Base-by-base conservation (phyloP, 2,113 vertebrate species). In the Connochaetes taurinus region DNA sequence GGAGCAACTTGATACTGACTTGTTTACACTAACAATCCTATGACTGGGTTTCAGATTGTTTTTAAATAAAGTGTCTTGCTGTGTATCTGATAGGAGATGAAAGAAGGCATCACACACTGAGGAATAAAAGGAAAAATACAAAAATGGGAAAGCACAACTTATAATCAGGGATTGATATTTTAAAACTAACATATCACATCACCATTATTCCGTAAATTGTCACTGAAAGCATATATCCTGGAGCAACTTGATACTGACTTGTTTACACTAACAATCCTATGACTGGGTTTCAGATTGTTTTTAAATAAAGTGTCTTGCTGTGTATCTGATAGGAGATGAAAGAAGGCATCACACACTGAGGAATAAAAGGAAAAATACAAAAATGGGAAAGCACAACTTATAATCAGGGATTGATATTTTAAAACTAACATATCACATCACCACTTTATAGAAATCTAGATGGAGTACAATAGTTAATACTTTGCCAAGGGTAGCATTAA, bases 381-480 rank as follows among this genome's bases (percentile, higher is more conserved):
- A 96, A 92, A 43, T 15, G 6, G 1, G 0, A 3, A 5, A 45
- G 36, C 89, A 10, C 3, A 92, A 7, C 9, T 45, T 76, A 31
- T 16, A 90, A 43, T 2, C 6, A 87, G 23, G 74, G 9, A 14
- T 82, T 90, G 50, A 87, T 27, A 21, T 94, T 62, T 93, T 55
- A 55, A 92, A 80, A 52, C 10, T 12, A 85, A 53, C 29, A 33
- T 50, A 19, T 47, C n/a, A 55, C 9, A 62, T 62, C 27, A 43
- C 60, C 21, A 52, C 60, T 43, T 62, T 80, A 27, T 21, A 53
- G 19, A 60, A 67, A 40, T 82, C 19, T 67, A 67, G 13, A 87
- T 87, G 31, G 27, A 47, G 1, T n/a, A 64, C 53, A 97, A 85
- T 92, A 95, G 71, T 82, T 95, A 84, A 88, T 97, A 94, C 84